Conservation (phyloP, 2,797 vertebrate species). For the Brachyrhaphis roseni region DNA sequence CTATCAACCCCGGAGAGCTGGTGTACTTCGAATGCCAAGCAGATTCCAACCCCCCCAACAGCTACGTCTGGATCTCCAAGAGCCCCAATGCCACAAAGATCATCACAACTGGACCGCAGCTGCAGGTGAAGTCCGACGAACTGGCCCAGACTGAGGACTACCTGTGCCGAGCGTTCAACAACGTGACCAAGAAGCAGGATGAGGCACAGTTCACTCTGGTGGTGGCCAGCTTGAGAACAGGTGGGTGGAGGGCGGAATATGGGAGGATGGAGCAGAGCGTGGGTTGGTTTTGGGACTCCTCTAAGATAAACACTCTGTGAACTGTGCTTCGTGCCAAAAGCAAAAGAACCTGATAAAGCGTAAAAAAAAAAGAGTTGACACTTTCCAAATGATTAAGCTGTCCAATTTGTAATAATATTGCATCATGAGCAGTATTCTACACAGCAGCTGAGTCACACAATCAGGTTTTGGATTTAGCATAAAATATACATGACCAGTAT, state of each 20-base stretch:
- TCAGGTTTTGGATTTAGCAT: slow-evolving; percentile 34
- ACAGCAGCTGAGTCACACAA: slow-evolving; percentile 29
- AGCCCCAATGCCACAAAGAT: slow-evolving; percentile 84
- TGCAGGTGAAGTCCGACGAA: slow-evolving; percentile 85
- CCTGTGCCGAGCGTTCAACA: slow-evolving; percentile 93
- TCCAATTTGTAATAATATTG: slow-evolving; percentile 13
- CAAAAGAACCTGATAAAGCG: slow-evolving; percentile 33
- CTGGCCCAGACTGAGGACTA: slow-evolving; percentile 87
- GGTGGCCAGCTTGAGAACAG: slow-evolving; percentile 87
- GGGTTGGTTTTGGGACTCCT: slow-evolving; percentile 61
- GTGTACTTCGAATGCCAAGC: slow-evolving; percentile 92
- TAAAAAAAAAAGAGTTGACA: slow-evolving; percentile 3
- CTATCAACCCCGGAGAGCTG: slow-evolving; percentile 89
- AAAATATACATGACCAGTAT: slow-evolving; percentile 30
- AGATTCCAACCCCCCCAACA: slow-evolving; percentile 95
- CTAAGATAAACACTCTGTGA: slow-evolving; percentile 54
- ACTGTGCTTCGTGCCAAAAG: slow-evolving; percentile 49
- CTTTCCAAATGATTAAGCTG: slow-evolving; percentile 30
- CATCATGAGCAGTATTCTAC: slow-evolving; percentile 1
- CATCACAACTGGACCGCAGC: slow-evolving; percentile 86
- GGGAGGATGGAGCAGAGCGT: slow-evolving; percentile 41
- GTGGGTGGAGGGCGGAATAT: slow-evolving; percentile 64
- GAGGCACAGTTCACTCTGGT: slow-evolving; percentile 91
- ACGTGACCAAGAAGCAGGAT: slow-evolving; percentile 87
- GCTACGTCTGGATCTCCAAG: slow-evolving; percentile 90